These are phyloP conservation scores for Ciona savignyi DNA, from an alignment of 23 tunicate species.

Conservation along the genomic window DNA sequence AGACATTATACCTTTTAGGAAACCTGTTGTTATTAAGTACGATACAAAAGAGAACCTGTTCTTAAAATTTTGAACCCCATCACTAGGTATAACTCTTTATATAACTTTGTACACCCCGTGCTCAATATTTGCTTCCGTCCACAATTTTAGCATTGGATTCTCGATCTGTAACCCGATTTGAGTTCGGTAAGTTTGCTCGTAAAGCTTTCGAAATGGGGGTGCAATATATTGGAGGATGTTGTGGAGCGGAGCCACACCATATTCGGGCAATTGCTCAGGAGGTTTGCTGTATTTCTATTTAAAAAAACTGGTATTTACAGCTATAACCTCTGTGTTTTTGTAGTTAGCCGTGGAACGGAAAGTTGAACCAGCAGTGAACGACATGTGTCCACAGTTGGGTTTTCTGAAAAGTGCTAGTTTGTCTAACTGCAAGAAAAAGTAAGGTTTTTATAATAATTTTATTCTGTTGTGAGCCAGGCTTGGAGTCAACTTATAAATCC, in stretches of 20 bases:
- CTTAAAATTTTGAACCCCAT: too few relatives aligned
- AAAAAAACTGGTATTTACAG: too few relatives aligned
- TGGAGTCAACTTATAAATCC: too few relatives aligned
- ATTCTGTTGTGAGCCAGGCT: too few relatives aligned
- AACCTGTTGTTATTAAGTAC: too few relatives aligned
- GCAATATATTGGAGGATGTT: neutral
- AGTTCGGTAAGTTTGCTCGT: slow-evolving; percentile 2
- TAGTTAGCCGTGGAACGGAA: neutral
- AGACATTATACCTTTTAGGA: too few relatives aligned
- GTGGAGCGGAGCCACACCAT: neutral
- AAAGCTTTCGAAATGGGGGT: neutral
- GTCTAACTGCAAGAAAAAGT: neutral
- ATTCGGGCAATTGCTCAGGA: neutral
- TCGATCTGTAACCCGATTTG: slow-evolving; percentile 51
- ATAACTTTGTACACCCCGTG: too few relatives aligned
- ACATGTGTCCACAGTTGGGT: slow-evolving; percentile 1
- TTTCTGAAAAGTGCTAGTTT: neutral
- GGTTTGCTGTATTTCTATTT: neutral
- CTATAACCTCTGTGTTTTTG: neutral
- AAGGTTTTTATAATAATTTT: too few relatives aligned
- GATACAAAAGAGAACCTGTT: too few relatives aligned
- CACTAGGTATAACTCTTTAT: too few relatives aligned
- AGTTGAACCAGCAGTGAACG: neutral
- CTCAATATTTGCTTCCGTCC: too few relatives aligned
- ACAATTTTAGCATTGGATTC: slow-evolving; percentile 79